phyloP scores from a whole-genome alignment of 2,113 vertebrate genomes.

The Myotis davidii region DNA sequence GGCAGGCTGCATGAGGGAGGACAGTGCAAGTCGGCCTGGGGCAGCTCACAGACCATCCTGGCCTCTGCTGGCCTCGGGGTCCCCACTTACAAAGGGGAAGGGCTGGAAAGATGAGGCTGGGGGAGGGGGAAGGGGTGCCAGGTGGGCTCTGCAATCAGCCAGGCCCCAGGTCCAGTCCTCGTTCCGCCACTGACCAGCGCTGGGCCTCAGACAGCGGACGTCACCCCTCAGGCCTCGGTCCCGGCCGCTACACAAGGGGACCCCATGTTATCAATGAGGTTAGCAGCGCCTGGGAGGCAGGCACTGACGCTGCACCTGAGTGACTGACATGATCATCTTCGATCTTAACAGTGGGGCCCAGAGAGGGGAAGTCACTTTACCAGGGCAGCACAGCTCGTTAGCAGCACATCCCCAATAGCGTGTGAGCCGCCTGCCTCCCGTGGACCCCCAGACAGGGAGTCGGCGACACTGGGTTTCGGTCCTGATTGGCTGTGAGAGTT shows the following conservation, averaged over 20 bases:
- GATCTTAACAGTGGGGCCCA: background rate
- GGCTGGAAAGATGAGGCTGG: background rate
- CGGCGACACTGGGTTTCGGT: background rate
- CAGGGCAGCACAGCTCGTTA: constrained; percentile 18
- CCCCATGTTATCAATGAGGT: background rate
- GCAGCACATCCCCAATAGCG: background rate
- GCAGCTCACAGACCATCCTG: background rate
- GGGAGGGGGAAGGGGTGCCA: background rate
- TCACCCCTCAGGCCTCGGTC: background rate
- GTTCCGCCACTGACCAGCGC: background rate
- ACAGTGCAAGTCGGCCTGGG: fast-evolving
- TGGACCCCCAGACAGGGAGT: no score
- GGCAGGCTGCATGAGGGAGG: background rate
- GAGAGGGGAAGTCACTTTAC: constrained; percentile 15
- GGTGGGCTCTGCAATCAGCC: background rate
- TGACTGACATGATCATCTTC: background rate
- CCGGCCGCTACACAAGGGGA: background rate
- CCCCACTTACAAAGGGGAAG: background rate
- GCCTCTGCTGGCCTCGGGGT: background rate
- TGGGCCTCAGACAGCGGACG: background rate
- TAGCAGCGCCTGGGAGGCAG: background rate
- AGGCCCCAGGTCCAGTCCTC: background rate
- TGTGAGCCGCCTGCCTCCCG: background rate
- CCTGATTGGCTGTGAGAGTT: background rate
- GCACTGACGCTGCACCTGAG: background rate